Conservation (phyloP, 2,888 invertebrate genomes). For the Ichneumoninae sp. region DNA sequence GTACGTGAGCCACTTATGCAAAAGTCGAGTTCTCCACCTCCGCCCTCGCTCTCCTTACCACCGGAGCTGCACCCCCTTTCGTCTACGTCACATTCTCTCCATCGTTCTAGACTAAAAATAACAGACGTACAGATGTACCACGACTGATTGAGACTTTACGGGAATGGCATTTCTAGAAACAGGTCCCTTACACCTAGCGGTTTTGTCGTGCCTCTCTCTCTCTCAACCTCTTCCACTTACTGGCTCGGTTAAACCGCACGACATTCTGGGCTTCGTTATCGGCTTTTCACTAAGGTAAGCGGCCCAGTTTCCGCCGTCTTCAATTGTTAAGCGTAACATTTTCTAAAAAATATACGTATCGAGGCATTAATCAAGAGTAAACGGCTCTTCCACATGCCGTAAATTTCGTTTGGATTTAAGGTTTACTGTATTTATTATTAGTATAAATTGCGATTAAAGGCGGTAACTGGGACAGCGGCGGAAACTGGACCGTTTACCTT, state of each 20-base stretch:
- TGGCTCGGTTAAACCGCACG: not conserved
- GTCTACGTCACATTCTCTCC: slow-evolving; percentile 21
- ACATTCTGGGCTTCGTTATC: slow-evolving; percentile 4
- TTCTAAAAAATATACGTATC: no score
- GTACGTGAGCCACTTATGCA: slow-evolving; percentile 51
- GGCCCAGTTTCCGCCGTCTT: no score
- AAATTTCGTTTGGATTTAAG: no score
- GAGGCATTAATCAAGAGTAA: no score
- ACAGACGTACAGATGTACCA: slow-evolving; percentile 11
- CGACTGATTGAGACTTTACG: slow-evolving; percentile 15
- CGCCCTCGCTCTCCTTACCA: slow-evolving; percentile 8
- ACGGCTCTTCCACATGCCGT: no score
- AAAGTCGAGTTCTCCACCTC: slow-evolving; percentile 32
- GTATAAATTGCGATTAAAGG: no score
- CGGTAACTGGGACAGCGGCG: no score
- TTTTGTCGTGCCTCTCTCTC: slow-evolving; percentile 15
- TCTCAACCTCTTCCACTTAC: not conserved
- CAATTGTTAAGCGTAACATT: no score
- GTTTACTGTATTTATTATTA: no score
- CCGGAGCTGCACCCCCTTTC: not conserved
- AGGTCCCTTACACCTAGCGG: not conserved
- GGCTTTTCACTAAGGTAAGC: not conserved
- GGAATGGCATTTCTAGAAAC: slow-evolving; percentile 24
- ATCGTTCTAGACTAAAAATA: slow-evolving; percentile 22
- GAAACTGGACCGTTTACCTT: no score